Evolutionary conservation across 1,140 invertebrate species (phyloP), one percentile per base, ranked within the genome.

Genomic region (Thaumetopoea pityocampa): DNA sequence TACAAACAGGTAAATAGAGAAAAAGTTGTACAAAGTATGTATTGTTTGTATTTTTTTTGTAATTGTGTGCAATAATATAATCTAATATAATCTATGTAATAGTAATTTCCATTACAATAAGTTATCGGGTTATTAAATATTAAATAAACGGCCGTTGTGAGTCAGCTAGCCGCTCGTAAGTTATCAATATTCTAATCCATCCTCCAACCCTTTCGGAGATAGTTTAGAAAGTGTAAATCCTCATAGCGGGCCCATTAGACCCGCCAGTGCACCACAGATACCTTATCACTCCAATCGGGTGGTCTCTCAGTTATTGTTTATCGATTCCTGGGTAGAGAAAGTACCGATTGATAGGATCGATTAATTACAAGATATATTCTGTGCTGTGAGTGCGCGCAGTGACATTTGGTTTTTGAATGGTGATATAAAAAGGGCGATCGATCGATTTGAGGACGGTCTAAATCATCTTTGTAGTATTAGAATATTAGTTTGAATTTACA

Each of bases 221-320:
- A 70, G 46, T 72, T 77, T 82, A 77, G 78, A 82, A 82, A 82
- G 74, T 78, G 70, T 78, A 74, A 78, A 80, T 78, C 67, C 61
- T 68, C 67, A 69, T 74, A 74, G 60, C 55, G 63, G 71, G 69
- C 60, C 74, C 74, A 82, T 82, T 82, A 82, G 71, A 57, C 55
- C 45, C 28, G 50, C 45, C 61, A 70, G 71, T 65, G 69, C 64
- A 65, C 67, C 54, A 32, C 14, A 14, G 37, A 70, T 74, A 79
- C 64, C 73, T 69, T 78, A 82, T 82, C 78, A 66, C 70, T 68
- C 62, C 71, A 74, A 79, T 82, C 78, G 66, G 58, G 57, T 62
- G 62, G 51, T 55, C 59, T 52, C 49, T 44, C 51, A 57, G 62
- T 74, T 79, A 79, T 82, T 82, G 78, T 82, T 73, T 79, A 81